Base-by-base conservation (phyloP, 2,888 invertebrate species). In the Amiota minor region DNA sequence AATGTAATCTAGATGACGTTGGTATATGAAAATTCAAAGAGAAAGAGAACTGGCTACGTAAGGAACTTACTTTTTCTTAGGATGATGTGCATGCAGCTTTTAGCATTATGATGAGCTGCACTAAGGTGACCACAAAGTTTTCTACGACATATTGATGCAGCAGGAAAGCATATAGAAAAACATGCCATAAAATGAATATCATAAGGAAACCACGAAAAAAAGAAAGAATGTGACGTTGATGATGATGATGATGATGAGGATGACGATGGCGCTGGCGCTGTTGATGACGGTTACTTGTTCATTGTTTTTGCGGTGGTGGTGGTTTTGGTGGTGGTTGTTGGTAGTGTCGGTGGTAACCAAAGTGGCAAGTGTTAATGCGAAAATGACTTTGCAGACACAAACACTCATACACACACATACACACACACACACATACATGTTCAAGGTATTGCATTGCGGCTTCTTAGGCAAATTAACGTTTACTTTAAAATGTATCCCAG, bases 201-300 rank as follows among this genome's bases (percentile, higher is more conserved):
- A 67, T 18, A 35, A 20, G 67, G 49, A 49, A 68, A 68, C 67
- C 50, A 68, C 67, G 50, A 68, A 23, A 18, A 65, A 47, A 49
- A n/a, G n/a, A n/a, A 65, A 65, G 67, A 6, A 35, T 6, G 2
- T 35, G 6, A 68, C 50, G 67, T 71, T 61, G 18, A 20, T 61
- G 71, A 62, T 45, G 70, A 49, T 70, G 59, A 59, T 59, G 46
- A 74, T 77, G 77, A 76, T 75, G n/a, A n/a, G n/a, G n/a, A n/a
- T n/a, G n/a, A n/a, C n/a, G n/a, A n/a, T n/a, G n/a, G n/a, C n/a
- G n/a, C n/a, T n/a, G n/a, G 59, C 81, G 83, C 81, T 82, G 80
- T 81, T 82, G 82, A 78, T 76, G 80, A 76, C 82, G 82, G 81
- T 81, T 80, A 78, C 81, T 80, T 82, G 81, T 82, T 69, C 53